Evolutionary conservation across 1,140 invertebrate species (phyloP).

Genomic region (Drosophila kohkoa): DNA sequence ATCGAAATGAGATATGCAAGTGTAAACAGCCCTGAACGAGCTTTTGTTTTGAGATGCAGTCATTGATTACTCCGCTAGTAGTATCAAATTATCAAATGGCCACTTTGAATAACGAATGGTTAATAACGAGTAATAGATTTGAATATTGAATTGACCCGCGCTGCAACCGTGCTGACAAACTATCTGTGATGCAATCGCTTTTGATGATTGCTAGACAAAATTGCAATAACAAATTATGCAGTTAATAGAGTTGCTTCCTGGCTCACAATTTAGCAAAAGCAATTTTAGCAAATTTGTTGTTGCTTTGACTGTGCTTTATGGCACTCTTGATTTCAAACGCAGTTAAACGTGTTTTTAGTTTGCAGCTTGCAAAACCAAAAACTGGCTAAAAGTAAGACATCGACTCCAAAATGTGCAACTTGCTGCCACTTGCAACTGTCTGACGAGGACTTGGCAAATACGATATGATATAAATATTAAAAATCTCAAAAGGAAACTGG

Average conservation of each 20-base stretch:
- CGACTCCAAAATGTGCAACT: conserved; percentile 7
- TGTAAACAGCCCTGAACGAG: conserved; percentile 15
- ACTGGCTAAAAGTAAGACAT: conserved; percentile 46
- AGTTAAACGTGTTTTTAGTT: conserved; percentile 68
- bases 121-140: conserved; percentile 15
- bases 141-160: conserved; percentile 21
- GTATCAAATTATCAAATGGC: conserved; percentile 24
- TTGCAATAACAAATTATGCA: conserved; percentile 55
- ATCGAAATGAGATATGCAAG: neutral
- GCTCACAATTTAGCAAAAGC: conserved; percentile 56
- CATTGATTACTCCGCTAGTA: conserved; percentile 31
- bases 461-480: conserved; percentile 6
- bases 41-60: conserved; percentile 28
- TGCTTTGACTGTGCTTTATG: conserved; percentile 47
- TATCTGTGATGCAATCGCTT: conserved; percentile 43
- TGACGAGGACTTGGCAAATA: conserved; percentile 17
- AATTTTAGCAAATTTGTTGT: conserved; percentile 49
- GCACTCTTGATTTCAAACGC: conserved; percentile 72
- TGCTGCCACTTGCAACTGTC: conserved; percentile 20
- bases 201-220: conserved; percentile 50
- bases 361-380: conserved; percentile 71
- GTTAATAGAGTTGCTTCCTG: conserved; percentile 59
- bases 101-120: conserved; percentile 24
- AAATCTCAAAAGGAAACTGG: conserved; percentile 19
- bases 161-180: conserved; percentile 1